A percentile compares a stretch with the other conserved stretches of the same genome.
phyloP scores from a whole-genome alignment of 2,797 vertebrate genomes.

The Channa striata region DNA sequence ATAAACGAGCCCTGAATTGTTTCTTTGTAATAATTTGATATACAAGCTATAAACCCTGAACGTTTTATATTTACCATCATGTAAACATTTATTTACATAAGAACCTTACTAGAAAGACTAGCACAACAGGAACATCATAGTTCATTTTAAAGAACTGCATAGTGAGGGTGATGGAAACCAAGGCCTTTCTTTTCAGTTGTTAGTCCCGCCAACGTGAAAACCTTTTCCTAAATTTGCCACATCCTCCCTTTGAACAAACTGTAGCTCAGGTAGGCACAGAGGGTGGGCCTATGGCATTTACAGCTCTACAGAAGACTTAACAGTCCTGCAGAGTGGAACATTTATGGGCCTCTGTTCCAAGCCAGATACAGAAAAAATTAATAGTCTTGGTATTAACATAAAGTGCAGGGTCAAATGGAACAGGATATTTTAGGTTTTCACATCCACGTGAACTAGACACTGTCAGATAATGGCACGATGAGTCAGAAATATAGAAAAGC shows the following conservation, averaged over 20 bases:
- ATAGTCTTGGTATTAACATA: constrained; percentile 11
- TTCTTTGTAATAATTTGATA: background rate
- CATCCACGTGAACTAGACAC: background rate
- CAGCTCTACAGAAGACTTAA: background rate
- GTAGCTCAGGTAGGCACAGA: background rate
- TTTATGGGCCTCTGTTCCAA: background rate
- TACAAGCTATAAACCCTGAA: background rate
- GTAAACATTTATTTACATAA: background rate
- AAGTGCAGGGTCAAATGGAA: constrained; percentile 11
- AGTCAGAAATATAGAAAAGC: background rate
- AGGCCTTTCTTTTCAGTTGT: constrained; percentile 21
- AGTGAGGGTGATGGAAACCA: background rate
- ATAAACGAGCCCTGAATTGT: background rate
- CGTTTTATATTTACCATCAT: background rate
- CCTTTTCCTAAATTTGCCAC: constrained; percentile 5
- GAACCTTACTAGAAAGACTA: background rate
- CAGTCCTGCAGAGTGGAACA: background rate
- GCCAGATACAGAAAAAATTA: constrained; percentile 1
- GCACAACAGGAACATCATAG: background rate
- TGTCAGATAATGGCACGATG: background rate
- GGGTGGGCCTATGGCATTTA: constrained; percentile 31
- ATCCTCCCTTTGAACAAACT: constrained; percentile 10
- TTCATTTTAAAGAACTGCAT: background rate
- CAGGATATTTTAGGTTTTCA: background rate
- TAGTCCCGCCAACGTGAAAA: constrained; percentile 13